Evolutionary conservation across 2,888 invertebrate genomes (phyloP), one percentile per base, ranked within the genome.

Genomic region (Watsonalla cultraria): DNA sequence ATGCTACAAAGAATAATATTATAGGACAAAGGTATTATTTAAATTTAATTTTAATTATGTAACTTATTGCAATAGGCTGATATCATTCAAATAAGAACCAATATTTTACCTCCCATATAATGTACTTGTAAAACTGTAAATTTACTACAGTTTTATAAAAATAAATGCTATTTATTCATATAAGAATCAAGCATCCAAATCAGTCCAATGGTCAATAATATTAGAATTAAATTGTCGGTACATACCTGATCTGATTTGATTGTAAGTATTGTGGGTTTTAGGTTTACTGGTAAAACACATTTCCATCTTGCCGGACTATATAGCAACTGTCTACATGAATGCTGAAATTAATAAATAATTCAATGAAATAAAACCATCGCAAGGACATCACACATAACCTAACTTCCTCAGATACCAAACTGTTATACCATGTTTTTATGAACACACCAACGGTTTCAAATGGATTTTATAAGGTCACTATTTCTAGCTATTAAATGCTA

Each of bases 261-360:
- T 47, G 75, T 61, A 51, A 77, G 61, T 47, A 80, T 66, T 61
- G 84, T 69, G 49, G 83, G 72, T 76, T 88, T 90, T 51, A 86
- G 60, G 69, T 82, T 81, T 54, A 78, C 65, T 49, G 89, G 86
- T 58, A 90, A 59, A 56, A 72, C 76, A 74, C 81, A 78, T 79
- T 90, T 90, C 90, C 90, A 90, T 59, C 90, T 82, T 51, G 88
- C 85, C 47, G 90, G 78, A 64, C 80, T 86, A 66, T 84, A 84
- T 61, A 90, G 56, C 66, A 90, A 76, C 66, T 89, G 89, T 74
- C 90, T 84, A 80, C 84, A 90, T 61, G 88, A 74, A 73, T 90
- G 90, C 90, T 90, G 82, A 65, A 86, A 86, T 59, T 53, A 34
- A 60, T 49, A 64, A 64, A 60, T 57, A 64, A 55, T 54, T 54